These are phyloP conservation scores for Falco berigora DNA, from an alignment of 2,797 vertebrate species.

Conservation along the genomic window DNA sequence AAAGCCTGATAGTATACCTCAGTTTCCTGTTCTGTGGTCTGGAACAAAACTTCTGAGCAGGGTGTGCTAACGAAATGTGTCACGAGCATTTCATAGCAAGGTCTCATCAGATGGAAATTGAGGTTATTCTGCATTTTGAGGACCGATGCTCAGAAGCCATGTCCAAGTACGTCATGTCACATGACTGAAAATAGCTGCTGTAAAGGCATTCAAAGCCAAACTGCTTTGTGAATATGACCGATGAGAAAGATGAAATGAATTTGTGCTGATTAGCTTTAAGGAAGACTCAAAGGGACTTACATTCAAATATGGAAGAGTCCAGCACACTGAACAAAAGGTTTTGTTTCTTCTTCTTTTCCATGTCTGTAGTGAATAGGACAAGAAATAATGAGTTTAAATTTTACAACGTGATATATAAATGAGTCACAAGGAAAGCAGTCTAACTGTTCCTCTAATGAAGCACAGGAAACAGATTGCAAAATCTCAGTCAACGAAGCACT, in stretches of 20 bases:
- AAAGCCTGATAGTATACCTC: neutral
- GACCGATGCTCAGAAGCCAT: neutral
- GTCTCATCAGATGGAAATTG: neutral
- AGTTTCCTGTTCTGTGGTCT: neutral
- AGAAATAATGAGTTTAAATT: neutral
- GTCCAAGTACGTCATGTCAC: fast-evolving
- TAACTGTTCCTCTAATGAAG: neutral
- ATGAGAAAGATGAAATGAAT: neutral
- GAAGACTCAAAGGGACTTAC: neutral
- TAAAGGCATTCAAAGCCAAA: neutral
- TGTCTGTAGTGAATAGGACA: neutral
- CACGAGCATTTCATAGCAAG: neutral
- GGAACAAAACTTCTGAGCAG: neutral
- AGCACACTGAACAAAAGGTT: neutral
- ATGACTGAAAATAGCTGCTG: neutral
- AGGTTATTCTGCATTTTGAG: neutral
- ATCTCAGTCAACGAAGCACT: neutral
- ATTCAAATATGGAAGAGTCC: neutral
- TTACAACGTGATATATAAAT: neutral
- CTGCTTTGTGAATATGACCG: neutral
- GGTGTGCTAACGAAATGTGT: fast-evolving
- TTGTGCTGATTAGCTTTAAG: neutral
- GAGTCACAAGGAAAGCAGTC: neutral
- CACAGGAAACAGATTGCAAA: neutral
- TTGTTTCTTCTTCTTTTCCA: neutral